These are phyloP conservation scores for Porites rus DNA, from an alignment of 92 coral and sea anemone genomes.

Conservation along the genomic window DNA sequence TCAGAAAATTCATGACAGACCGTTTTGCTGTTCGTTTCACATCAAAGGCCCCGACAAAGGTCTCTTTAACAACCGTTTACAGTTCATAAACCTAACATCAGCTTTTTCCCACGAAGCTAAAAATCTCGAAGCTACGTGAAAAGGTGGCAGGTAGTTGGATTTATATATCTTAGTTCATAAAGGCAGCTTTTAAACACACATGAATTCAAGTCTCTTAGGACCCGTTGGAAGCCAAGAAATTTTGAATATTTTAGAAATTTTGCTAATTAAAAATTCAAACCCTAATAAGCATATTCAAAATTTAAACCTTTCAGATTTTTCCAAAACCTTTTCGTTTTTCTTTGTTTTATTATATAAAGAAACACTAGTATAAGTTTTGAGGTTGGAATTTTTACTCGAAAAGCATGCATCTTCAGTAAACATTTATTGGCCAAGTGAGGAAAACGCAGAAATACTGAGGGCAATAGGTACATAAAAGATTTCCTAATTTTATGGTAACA, in stretches of 20 bases:
- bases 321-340: not conserved
- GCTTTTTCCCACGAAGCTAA: not conserved
- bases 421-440: not conserved
- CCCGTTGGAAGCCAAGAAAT: constrained; percentile 1
- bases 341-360: not conserved
- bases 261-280: constrained; percentile 19
- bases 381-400: not conserved
- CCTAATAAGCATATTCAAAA: not conserved
- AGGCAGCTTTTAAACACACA: not conserved
- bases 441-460: not conserved
- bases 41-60: constrained; percentile 17
- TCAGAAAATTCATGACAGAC: constrained; percentile 1
- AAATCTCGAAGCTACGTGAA: not conserved
- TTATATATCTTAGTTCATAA: not conserved
- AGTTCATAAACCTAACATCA: not conserved
- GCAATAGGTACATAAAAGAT: not conserved
- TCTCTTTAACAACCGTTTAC: not conserved
- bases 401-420: not conserved
- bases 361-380: not conserved
- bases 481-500: constrained; percentile 11
- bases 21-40: not conserved
- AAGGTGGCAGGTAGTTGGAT: not conserved
- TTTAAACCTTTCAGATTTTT: not conserved
- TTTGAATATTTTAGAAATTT: constrained; percentile 32
- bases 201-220: not conserved